A percentile compares a stretch with the other conserved stretches of the same genome.
These are phyloP conservation scores for Norana najaformis DNA, from an alignment of 2,888 invertebrate species.

Conservation along the genomic window DNA sequence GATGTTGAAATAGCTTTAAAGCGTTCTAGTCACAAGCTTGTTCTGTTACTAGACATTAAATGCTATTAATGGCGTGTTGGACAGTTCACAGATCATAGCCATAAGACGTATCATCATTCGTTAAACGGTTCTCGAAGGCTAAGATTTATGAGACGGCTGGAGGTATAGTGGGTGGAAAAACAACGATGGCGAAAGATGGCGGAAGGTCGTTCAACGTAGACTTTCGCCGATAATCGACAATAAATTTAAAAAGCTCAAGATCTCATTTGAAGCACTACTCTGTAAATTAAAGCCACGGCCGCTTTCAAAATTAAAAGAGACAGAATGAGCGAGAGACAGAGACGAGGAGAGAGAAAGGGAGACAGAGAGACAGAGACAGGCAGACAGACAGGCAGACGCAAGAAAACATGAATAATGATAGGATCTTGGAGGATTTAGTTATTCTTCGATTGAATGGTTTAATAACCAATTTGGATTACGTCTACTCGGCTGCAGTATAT, in stretches of 20 bases:
- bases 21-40: too few relatives aligned
- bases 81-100: too few relatives aligned
- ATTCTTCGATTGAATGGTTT: background rate
- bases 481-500: background rate
- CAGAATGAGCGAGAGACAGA: background rate
- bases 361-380: background rate
- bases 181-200: background rate
- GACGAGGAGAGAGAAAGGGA: background rate
- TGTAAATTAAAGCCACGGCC: background rate
- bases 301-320: background rate
- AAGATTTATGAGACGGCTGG: background rate
- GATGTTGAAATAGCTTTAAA: too few relatives aligned
- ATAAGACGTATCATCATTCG: too few relatives aligned
- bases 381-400: background rate
- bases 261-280: background rate
- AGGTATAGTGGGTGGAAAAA: background rate
- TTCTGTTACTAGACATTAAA: too few relatives aligned
- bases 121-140: background rate
- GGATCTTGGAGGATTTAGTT: background rate
- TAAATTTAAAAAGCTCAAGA: background rate
- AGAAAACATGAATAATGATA: background rate
- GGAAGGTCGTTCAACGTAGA: too few relatives aligned
- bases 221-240: too few relatives aligned
- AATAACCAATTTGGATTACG: background rate
- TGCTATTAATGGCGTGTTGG: too few relatives aligned